phyloP scores from a whole-genome alignment of 1,140 invertebrate genomes.

The Oryctes rhinoceros region DNA sequence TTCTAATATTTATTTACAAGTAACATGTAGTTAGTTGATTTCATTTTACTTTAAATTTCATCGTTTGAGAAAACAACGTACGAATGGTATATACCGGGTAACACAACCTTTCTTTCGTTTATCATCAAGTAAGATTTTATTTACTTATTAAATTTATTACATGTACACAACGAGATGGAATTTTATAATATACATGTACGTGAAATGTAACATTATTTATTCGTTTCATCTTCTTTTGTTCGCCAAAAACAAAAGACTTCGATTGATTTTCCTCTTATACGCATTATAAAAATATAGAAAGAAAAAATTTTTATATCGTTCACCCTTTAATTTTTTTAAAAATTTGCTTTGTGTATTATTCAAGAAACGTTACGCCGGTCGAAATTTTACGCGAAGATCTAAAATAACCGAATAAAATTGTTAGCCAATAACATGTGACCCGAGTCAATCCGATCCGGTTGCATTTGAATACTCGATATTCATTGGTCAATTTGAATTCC shows the following conservation, averaged over 20 bases:
- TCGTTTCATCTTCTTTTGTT: not conserved
- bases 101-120: not conserved
- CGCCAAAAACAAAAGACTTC: not conserved
- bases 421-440: no score
- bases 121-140: no score
- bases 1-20: constrained; percentile 31
- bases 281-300: constrained; percentile 26
- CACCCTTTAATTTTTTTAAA: constrained; percentile 1
- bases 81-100: no score
- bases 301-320: not conserved
- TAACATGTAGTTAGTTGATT: constrained; percentile 15
- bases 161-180: not conserved
- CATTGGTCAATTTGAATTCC: no score
- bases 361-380: no score
- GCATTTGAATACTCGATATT: no score
- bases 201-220: not conserved
- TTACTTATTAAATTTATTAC: not conserved
- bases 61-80: not conserved
- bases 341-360: not conserved
- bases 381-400: not conserved
- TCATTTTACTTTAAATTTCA: not conserved
- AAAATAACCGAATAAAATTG: not conserved
- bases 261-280: not conserved
- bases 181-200: not conserved
- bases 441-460: no score